These are phyloP conservation scores for Gallinago media DNA, from an alignment of 2,113 vertebrate genomes.

Conservation along the genomic window DNA sequence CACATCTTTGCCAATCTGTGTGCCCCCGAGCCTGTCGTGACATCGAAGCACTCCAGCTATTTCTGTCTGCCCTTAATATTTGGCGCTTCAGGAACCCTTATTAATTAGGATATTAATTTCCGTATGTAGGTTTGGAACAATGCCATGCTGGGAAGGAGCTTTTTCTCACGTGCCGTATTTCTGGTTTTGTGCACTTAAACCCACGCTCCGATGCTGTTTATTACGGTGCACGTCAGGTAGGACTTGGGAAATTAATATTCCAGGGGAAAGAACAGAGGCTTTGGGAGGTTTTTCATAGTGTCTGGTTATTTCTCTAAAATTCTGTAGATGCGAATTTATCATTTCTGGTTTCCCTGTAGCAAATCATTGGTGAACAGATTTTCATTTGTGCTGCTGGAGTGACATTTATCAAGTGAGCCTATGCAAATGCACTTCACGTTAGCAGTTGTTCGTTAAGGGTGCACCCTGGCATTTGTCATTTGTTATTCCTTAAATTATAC, in stretches of 20 bases:
- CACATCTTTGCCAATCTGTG: constrained; percentile 15
- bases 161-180: neutral
- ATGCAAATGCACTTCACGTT: neutral
- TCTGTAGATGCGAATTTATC: neutral
- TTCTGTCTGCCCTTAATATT: constrained; percentile 42
- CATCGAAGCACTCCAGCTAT: constrained; percentile 9
- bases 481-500: neutral
- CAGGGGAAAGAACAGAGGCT: neutral
- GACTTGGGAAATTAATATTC: neutral
- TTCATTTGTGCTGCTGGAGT: neutral
- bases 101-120: constrained; percentile 66
- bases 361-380: neutral
- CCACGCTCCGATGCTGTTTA: neutral
- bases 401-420: neutral
- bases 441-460: neutral
- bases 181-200: neutral
- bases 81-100: neutral
- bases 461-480: neutral
- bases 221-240: neutral
- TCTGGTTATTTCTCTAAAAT: neutral
- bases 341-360: neutral
- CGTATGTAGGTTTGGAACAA: constrained; percentile 39
- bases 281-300: neutral
- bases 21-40: neutral
- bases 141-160: constrained; percentile 6